phyloP scores from a whole-genome alignment of 1,140 invertebrate genomes.

The Elymnias hypermnestra region DNA sequence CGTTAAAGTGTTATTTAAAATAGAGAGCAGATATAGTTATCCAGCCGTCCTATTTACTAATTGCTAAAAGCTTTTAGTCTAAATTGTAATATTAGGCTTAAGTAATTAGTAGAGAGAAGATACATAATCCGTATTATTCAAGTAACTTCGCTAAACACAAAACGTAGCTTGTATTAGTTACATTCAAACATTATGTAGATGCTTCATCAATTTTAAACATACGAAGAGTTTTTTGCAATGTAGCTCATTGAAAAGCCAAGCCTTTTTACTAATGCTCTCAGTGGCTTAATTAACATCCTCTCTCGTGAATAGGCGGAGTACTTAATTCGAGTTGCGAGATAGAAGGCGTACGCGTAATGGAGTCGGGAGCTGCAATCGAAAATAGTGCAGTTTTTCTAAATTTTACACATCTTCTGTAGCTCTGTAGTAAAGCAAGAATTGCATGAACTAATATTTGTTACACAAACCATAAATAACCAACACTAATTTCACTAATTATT shows the following conservation, averaged over 20 bases:
- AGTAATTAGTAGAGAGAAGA: not conserved
- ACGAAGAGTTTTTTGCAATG: slow-evolving; percentile 20
- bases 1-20: too few species aligned
- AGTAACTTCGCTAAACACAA: not conserved
- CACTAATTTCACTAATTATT: too few species aligned
- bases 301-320: slow-evolving; percentile 46
- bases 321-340: slow-evolving; percentile 46
- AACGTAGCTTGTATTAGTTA: slow-evolving; percentile 4
- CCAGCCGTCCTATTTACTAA: too few species aligned
- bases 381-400: slow-evolving; percentile 7
- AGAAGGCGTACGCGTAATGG: slow-evolving; percentile 24
- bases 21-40: too few species aligned
- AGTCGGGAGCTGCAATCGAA: slow-evolving; percentile 23
- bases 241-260: slow-evolving; percentile 35
- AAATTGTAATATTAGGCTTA: too few species aligned
- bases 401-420: not conserved
- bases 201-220: slow-evolving; percentile 46
- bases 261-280: slow-evolving; percentile 65
- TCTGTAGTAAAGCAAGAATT: too few species aligned
- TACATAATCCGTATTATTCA: not conserved
- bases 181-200: slow-evolving; percentile 18
- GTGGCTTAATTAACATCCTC: slow-evolving; percentile 63
- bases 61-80: too few species aligned
- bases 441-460: too few species aligned
- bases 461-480: too few species aligned